Evolutionary conservation across 2,888 invertebrate genomes (phyloP).

Genomic region (Antitype chi): DNA sequence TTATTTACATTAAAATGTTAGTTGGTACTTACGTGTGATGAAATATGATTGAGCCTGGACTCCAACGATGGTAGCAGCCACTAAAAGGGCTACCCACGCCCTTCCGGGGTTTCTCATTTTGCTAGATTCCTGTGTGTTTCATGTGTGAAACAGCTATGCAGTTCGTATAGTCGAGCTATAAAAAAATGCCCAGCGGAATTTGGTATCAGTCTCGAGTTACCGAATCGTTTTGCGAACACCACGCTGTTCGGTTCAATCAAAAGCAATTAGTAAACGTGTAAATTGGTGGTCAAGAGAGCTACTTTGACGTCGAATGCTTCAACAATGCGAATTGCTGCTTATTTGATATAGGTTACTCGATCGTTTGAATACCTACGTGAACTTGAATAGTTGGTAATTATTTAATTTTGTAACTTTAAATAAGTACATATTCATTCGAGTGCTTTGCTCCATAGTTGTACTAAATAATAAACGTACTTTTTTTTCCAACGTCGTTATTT

Average conservation of each 20-base stretch:
- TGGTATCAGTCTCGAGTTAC: conserved; percentile 27
- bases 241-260: conserved; percentile 63
- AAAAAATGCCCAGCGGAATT: conserved; percentile 59
- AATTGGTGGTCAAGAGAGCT: conserved; percentile 51
- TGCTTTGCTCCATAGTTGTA: too few species aligned
- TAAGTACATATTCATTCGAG: not conserved
- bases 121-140: conserved; percentile 66
- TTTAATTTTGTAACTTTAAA: not conserved
- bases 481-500: not conserved
- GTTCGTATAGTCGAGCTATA: conserved; percentile 64
- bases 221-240: conserved; percentile 64
- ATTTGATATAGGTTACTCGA: conserved; percentile 25
- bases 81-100: conserved; percentile 76
- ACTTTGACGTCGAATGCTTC: conserved; percentile 54
- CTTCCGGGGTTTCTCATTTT: conserved; percentile 78
- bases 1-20: conserved; percentile 29
- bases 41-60: conserved; percentile 73
- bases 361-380: not conserved
- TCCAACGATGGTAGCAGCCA: conserved; percentile 67
- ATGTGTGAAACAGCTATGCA: conserved; percentile 69
- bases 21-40: conserved; percentile 80
- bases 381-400: not conserved
- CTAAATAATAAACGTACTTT: not conserved
- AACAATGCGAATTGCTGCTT: conserved; percentile 23
- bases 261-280: conserved; percentile 40